A percentile compares a stretch with the other conserved stretches of the same genome.
Conservation (phyloP, 64 coral and sea anemone species). For the Astreopora myriophthalma region DNA sequence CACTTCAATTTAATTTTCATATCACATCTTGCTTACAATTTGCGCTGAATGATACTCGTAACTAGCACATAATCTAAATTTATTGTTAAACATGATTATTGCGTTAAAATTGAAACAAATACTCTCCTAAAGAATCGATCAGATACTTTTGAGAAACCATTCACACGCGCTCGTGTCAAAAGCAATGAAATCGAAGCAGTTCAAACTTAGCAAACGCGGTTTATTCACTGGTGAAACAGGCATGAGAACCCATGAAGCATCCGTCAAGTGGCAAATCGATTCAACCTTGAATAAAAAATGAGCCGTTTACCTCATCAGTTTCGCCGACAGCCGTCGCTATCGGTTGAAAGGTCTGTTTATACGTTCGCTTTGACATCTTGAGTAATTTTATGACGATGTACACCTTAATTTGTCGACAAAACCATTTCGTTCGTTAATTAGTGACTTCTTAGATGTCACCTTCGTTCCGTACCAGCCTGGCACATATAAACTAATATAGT, state of each 20-base stretch:
- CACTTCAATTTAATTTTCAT: not conserved
- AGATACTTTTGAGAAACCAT: not conserved
- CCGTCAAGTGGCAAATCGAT: no score
- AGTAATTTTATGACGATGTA: not conserved
- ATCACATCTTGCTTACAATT: slow-evolving; percentile 17
- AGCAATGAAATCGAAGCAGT: no score
- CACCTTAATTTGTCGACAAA: not conserved
- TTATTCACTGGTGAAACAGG: no score
- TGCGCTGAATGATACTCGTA: not conserved
- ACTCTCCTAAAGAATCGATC: not conserved
- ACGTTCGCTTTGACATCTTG: not conserved
- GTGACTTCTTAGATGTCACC: not conserved
- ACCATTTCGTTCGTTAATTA: not conserved
- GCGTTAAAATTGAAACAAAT: not conserved
- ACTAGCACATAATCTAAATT: not conserved
- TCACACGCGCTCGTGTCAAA: not conserved
- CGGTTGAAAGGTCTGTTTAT: not conserved
- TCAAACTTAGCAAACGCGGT: no score
- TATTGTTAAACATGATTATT: not conserved
- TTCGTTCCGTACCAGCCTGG: no score
- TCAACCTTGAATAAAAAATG: no score
- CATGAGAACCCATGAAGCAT: no score
- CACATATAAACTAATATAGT: no score
- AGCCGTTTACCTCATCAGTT: no score
- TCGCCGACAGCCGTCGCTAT: no score